Percentiles rank a stretch among this genome's conserved stretches.
These are phyloP conservation scores for Acrossocheilus wenchowensis DNA, from an alignment of 2,797 vertebrate species.

Conservation along the genomic window DNA sequence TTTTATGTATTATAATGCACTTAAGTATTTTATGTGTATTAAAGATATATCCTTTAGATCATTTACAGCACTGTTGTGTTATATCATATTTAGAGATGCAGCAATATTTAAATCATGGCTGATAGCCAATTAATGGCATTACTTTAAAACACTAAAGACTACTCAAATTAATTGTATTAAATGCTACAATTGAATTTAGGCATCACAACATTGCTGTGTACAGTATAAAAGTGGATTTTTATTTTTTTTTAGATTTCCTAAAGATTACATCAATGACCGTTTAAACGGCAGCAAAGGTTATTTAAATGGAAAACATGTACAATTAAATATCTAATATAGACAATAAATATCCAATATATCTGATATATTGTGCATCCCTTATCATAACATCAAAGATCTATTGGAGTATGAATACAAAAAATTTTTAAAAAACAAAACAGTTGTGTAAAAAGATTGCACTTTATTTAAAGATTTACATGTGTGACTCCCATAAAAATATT, in stretches of 20 bases:
- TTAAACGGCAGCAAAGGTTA: neutral
- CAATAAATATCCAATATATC: neutral
- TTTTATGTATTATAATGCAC: neutral
- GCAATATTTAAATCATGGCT: neutral
- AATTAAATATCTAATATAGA: neutral
- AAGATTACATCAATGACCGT: neutral
- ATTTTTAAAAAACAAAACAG: neutral
- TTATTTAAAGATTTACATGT: conserved; percentile 15
- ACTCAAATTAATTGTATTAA: neutral
- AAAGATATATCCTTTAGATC: neutral
- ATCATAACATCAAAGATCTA: neutral
- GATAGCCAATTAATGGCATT: too few species aligned
- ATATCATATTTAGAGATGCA: neutral
- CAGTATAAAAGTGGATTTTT: neutral
- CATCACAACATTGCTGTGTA: neutral
- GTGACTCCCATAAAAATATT: neutral
- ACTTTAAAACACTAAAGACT: neutral
- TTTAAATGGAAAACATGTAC: neutral
- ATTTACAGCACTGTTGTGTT: neutral
- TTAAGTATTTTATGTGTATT: conserved; percentile 3
- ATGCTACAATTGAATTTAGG: neutral
- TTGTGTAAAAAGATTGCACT: neutral
- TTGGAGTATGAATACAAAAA: neutral
- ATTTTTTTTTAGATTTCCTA: neutral
- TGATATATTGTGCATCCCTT: neutral